Evolutionary conservation across 2,888 invertebrate genomes (phyloP).

Genomic region (Drosophila fulvimacula): DNA sequence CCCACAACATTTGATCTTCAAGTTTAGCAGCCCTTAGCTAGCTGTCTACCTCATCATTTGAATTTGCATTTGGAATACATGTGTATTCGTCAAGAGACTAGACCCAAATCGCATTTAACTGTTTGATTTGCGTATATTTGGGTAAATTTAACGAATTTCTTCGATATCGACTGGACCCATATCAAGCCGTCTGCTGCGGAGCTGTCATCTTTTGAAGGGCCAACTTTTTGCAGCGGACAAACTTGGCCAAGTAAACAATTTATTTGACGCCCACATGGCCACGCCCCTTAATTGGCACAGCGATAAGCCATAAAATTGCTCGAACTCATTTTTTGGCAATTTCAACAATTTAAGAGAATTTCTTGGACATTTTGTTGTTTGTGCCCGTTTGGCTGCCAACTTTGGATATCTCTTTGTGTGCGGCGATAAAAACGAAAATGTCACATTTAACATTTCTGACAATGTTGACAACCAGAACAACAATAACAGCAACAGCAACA

Average conservation of each 20-base stretch:
- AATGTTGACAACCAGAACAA: conserved; percentile 43
- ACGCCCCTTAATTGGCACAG: conserved; percentile 51
- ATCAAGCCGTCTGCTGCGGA: conserved; percentile 48
- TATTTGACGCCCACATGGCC: conserved; percentile 43
- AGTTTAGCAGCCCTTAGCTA: neutral
- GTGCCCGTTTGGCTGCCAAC: conserved; percentile 31
- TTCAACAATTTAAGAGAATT: conserved; percentile 31
- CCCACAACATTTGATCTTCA: neutral
- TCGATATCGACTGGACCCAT: conserved; percentile 52
- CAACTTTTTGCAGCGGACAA: neutral
- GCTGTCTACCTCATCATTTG: neutral
- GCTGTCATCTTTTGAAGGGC: conserved; percentile 42
- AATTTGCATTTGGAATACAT: conserved; percentile 5
- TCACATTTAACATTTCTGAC: conserved; percentile 58
- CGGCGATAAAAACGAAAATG: conserved; percentile 54
- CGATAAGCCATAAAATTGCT: conserved; percentile 36
- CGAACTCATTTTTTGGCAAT: conserved; percentile 20
- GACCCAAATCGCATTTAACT: neutral
- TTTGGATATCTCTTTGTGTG: conserved; percentile 41
- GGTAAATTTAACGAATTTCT: conserved; percentile 23
- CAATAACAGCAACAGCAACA: conserved; percentile 1
- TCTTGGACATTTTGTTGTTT: conserved; percentile 19
- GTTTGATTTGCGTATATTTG: conserved; percentile 8
- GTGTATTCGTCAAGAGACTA: neutral
- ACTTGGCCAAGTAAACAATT: conserved; percentile 47